A percentile compares a stretch with the other conserved stretches of the same genome.
These are phyloP conservation scores for Cryptocephalus primarius DNA, from an alignment of 2,888 invertebrate genomes.

Conservation along the genomic window DNA sequence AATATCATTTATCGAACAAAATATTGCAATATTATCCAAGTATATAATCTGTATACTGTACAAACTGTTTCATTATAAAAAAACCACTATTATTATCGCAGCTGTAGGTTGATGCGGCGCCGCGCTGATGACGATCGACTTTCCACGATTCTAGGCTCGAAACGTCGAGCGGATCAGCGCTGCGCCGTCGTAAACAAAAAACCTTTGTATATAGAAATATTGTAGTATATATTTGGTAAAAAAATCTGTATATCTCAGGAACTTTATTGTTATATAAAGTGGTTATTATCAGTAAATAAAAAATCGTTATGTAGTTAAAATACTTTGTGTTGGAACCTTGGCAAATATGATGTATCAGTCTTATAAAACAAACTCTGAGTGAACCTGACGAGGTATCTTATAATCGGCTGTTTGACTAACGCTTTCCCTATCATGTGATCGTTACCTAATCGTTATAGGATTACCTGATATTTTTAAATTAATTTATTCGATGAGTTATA, in stretches of 20 bases:
- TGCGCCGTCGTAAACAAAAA: conserved; percentile 25
- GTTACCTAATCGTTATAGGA: too few relatives aligned
- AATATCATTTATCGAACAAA: conserved; percentile 22
- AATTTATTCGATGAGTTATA: too few relatives aligned
- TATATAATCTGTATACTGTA: conserved; percentile 36
- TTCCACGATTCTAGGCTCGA: too few relatives aligned
- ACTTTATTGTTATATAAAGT: conserved; percentile 29
- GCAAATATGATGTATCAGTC: conserved; percentile 38
- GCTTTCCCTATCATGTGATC: too few relatives aligned
- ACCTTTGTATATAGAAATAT: conserved; percentile 33
- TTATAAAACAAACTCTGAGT: conserved; percentile 28
- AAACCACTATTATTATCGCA: conserved; percentile 34
- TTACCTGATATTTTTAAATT: too few relatives aligned
- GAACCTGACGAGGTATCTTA: conserved; percentile 1
- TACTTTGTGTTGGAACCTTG: conserved; percentile 31
- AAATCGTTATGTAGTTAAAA: conserved; percentile 17
- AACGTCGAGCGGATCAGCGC: too few relatives aligned
- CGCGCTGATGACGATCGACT: background rate
- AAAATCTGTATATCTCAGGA: conserved; percentile 38
- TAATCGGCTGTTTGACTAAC: too few relatives aligned
- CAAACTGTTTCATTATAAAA: conserved; percentile 31
- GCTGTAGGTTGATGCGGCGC: conserved; percentile 17
- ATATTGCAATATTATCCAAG: conserved; percentile 21
- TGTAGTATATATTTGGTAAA: conserved; percentile 36
- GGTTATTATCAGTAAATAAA: conserved; percentile 19